Evolutionary conservation across 2,797 vertebrate genomes (phyloP).

Genomic region (Myripristis murdjan): DNA sequence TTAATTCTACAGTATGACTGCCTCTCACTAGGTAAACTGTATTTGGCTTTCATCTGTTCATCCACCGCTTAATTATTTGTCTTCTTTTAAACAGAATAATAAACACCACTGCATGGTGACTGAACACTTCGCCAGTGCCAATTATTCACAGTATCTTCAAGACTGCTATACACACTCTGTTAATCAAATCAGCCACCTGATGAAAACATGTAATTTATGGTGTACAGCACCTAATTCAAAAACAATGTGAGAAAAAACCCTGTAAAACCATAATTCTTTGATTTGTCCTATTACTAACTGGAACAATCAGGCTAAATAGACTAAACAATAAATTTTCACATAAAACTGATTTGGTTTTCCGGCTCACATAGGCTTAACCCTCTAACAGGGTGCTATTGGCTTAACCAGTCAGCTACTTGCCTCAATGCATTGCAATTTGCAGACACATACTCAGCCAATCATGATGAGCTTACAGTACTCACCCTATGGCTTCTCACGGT

Average conservation of each 20-base stretch:
- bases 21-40: slow-evolving; percentile 44
- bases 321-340: no score
- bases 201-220: slow-evolving; percentile 47
- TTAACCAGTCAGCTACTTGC: no score
- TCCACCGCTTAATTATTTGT: slow-evolving; percentile 16
- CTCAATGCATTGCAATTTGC: no score
- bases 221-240: neutral
- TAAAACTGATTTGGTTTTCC: no score
- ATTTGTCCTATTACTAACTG: neutral
- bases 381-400: no score
- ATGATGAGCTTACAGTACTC: no score
- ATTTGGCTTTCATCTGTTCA: slow-evolving; percentile 42
- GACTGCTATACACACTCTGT: neutral
- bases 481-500: no score
- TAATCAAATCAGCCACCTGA: slow-evolving; percentile 51
- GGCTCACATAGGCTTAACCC: no score
- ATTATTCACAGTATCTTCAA: slow-evolving; percentile 38
- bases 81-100: neutral
- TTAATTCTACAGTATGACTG: slow-evolving; percentile 49
- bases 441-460: no score
- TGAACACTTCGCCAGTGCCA: slow-evolving; percentile 21
- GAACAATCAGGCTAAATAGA: no score
- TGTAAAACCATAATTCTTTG: neutral
- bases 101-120: slow-evolving; percentile 9
- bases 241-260: neutral